Percentiles rank a stretch among this genome's conserved stretches.
phyloP scores from a whole-genome alignment of 2,113 vertebrate genomes.

The Bos indicus region DNA sequence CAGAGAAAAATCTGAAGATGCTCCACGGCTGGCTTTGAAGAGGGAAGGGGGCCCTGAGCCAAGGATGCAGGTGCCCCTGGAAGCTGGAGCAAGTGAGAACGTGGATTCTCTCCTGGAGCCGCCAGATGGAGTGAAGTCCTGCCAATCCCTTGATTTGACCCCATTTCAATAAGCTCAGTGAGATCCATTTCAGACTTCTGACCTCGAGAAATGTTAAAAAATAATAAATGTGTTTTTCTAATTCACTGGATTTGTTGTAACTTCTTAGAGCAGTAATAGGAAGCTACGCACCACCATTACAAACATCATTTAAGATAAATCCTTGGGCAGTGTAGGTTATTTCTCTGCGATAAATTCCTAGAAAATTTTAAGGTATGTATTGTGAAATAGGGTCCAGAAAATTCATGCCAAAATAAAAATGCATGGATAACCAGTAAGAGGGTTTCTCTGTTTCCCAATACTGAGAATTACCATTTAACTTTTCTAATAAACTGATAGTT shows the following conservation, averaged over 20 bases:
- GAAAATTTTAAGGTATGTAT: neutral
- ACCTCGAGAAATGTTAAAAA: neutral
- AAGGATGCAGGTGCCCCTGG: neutral
- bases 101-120: neutral
- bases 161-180: slow-evolving; percentile 18
- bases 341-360: neutral
- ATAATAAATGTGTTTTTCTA: neutral
- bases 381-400: neutral
- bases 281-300: neutral
- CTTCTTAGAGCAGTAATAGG: neutral
- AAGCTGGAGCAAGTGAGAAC: neutral
- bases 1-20: neutral
- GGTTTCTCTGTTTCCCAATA: neutral
- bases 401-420: neutral
- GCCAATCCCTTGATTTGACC: slow-evolving; percentile 45
- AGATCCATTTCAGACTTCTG: neutral
- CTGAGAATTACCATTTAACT: neutral
- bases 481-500: neutral
- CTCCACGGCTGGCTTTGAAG: neutral
- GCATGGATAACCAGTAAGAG: neutral
- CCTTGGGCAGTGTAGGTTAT: neutral
- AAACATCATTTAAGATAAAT: neutral
- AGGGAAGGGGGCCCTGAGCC: neutral
- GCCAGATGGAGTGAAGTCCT: slow-evolving; percentile 28
- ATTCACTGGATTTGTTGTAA: neutral